Base-by-base conservation (phyloP, 2,797 vertebrate genomes). In the Ataeniobius toweri region DNA sequence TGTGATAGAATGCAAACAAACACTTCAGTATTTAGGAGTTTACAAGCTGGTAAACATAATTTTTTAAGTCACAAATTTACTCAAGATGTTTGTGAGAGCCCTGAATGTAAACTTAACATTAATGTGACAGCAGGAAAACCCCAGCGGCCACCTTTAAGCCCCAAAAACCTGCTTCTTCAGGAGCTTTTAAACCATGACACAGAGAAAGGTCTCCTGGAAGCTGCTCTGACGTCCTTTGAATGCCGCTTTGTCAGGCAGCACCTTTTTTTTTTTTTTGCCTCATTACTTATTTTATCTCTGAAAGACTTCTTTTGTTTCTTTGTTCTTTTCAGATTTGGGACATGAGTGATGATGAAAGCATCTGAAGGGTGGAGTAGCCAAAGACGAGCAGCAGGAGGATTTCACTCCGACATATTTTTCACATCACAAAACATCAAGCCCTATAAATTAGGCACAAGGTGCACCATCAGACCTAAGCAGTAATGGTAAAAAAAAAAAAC, bases 341-440 rank as follows among this genome's bases (percentile, higher is more conserved):
- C 88, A 98, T 99, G 97, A 99, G 98, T 0, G 98, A 99, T 9
- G 98, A 99, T 5, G 98, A 99, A 92, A 98, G 97, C 53, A 86
- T 99, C 78, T 99, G 94, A 98, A 68, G 73, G 48, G 68, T 1
- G 31, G 22, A 55, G 4, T 36, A 81, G 16, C 16, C 13, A 55
- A 56, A 68, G 3, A 14, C 2, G 68, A 71, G 20, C 50, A 39
- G 22, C 14, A 1, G 5, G 63, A 53, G 31, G 74, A 73, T 73
- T 20, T 28, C 39, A 73, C 76, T 36, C 76, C 50, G 36, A 71
- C 10, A 24, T 22, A 24, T 36, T 72, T 12, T 39, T 72, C 28
- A 24, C 70, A 18, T n/a, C 20, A 36, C 5, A 3, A 24, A 36
- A 55, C 50, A 72, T 55, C 70, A 13, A 26, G 70, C 50, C 6